phyloP scores from a whole-genome alignment of 2,888 invertebrate species.

The Agrotis exclamationis region DNA sequence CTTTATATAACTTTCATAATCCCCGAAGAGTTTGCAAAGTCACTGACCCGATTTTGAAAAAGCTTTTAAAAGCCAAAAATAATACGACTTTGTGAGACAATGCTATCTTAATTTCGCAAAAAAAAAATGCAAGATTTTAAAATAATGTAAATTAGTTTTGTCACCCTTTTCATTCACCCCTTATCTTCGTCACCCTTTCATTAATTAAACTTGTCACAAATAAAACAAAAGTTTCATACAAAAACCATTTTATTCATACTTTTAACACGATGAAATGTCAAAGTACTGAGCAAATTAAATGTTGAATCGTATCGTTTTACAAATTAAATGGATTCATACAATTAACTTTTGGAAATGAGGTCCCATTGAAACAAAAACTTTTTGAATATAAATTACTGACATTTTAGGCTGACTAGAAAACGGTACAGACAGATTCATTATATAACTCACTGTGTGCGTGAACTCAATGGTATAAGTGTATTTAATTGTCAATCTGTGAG shows the following conservation, averaged over 20 bases:
- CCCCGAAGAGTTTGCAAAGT: background rate
- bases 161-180: constrained; percentile 15
- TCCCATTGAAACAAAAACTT: constrained; percentile 46
- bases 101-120: background rate
- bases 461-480: background rate
- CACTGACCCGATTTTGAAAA: background rate
- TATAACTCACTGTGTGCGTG: background rate
- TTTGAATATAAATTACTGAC: constrained; percentile 35
- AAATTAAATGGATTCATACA: constrained; percentile 44
- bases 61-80: background rate
- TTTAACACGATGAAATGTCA: constrained; percentile 56
- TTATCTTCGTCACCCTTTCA: constrained; percentile 15
- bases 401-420: constrained; percentile 12
- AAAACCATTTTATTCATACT: constrained; percentile 63
- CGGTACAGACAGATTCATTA: constrained; percentile 10
- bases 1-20: background rate
- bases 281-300: constrained; percentile 48
- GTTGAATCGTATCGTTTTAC: constrained; percentile 35
- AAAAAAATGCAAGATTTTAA: background rate
- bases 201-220: constrained; percentile 27
- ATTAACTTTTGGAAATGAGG: constrained; percentile 43
- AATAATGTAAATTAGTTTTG: constrained; percentile 8
- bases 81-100: background rate
- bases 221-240: constrained; percentile 53
- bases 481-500: background rate